A percentile compares a stretch with the other conserved stretches of the same genome.
These are phyloP conservation scores for Hydractinia symbiolongicarpus DNA, from an alignment of 30 jellyfish, hydroid and myxozoan species.

Conservation along the genomic window DNA sequence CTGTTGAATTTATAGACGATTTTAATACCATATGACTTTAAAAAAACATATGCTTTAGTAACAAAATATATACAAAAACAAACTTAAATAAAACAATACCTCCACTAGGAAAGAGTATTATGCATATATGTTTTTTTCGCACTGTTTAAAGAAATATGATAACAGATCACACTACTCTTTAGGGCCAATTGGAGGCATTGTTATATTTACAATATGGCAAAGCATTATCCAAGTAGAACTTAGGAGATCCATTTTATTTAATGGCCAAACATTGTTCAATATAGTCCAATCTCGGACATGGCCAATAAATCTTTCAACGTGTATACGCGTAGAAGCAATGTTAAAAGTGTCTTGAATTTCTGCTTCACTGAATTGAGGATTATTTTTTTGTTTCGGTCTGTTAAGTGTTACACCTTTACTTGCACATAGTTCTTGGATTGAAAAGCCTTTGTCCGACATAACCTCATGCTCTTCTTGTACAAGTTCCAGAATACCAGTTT, in stretches of 20 bases:
- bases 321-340: slow-evolving; percentile 45
- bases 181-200: slow-evolving; percentile 53
- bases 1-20: too few relatives aligned
- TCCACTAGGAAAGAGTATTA: too few relatives aligned
- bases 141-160: too few relatives aligned
- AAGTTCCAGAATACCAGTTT: slow-evolving; percentile 32
- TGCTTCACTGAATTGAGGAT: slow-evolving; percentile 28
- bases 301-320: slow-evolving; percentile 47
- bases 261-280: too few relatives aligned
- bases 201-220: slow-evolving; percentile 38
- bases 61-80: too few relatives aligned
- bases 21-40: too few relatives aligned
- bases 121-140: too few relatives aligned
- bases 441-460: slow-evolving; percentile 45
- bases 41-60: too few relatives aligned
- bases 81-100: too few relatives aligned
- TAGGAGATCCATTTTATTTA: slow-evolving; percentile 36
- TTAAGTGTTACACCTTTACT: slow-evolving; percentile 30
- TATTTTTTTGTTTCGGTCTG: slow-evolving; percentile 48
- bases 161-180: too few relatives aligned
- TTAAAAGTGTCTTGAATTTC: slow-evolving; percentile 36
- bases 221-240: slow-evolving; percentile 47
- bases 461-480: slow-evolving; percentile 49
- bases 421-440: slow-evolving; percentile 39
- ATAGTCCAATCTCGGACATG: slow-evolving; percentile 45